phyloP scores from a whole-genome alignment of 1,140 invertebrate species.

The Habropoda laboriosa region DNA sequence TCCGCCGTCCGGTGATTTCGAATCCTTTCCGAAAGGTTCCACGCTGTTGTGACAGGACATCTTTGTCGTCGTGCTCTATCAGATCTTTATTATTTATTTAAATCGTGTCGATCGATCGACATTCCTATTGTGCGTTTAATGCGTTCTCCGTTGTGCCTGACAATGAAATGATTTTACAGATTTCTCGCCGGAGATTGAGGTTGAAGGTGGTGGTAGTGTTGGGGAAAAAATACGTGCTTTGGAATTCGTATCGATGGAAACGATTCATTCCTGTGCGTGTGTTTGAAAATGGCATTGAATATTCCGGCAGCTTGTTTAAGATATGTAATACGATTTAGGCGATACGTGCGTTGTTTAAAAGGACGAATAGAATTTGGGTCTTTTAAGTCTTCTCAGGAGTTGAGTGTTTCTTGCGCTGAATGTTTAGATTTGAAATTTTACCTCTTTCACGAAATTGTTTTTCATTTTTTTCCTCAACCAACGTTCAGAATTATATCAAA shows the following conservation, averaged over 20 bases:
- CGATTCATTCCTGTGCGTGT: background rate
- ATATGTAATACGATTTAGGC: too few relatives aligned
- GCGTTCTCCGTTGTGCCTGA: conserved; percentile 19
- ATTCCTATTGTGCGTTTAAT: conserved; percentile 55
- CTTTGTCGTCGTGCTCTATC: conserved; percentile 65
- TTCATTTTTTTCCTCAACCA: too few relatives aligned
- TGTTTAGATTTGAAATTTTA: too few relatives aligned
- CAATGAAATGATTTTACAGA: conserved; percentile 41
- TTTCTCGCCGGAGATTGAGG: background rate
- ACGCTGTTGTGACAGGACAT: conserved; percentile 71
- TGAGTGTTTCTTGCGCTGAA: too few relatives aligned
- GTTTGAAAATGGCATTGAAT: background rate
- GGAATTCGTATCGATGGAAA: conserved; percentile 5
- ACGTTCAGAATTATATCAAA: too few relatives aligned
- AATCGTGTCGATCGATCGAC: conserved; percentile 43
- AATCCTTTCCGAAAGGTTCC: conserved; percentile 64
- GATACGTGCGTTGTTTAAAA: too few relatives aligned
- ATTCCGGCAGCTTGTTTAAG: background rate
- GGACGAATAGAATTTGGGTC: too few relatives aligned
- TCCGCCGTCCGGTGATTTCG: conserved; percentile 33
- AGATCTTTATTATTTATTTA: conserved; percentile 73
- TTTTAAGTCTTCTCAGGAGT: too few relatives aligned
- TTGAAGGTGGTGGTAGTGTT: background rate
- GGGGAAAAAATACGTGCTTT: conserved; percentile 27
- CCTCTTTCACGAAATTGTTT: too few relatives aligned